These are phyloP conservation scores for Microtus ochrogaster DNA, from an alignment of 2,113 vertebrate genomes.

Conservation along the genomic window DNA sequence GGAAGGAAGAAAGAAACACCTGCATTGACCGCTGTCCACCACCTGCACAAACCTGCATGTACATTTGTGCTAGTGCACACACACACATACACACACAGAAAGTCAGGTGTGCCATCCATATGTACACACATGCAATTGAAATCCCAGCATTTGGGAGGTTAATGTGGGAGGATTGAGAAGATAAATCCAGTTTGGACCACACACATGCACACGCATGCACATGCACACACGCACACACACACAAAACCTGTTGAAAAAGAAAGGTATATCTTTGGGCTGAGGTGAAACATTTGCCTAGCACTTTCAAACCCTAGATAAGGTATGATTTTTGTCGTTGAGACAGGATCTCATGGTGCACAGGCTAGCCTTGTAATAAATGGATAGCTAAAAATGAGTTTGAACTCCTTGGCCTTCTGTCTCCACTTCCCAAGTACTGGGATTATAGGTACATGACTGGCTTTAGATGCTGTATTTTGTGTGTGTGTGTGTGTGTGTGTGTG, in stretches of 20 bases:
- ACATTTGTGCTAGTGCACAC: too few species aligned
- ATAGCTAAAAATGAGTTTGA: not conserved
- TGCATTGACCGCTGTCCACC: not conserved
- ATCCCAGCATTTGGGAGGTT: not conserved
- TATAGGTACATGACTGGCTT: not conserved
- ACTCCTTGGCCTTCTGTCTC: not conserved
- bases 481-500: too few species aligned
- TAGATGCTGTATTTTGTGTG: not conserved
- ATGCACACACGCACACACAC: accelerated
- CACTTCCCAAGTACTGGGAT: not conserved
- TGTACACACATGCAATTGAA: not conserved
- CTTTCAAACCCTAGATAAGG: not conserved
- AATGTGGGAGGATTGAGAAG: not conserved
- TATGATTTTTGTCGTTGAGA: not conserved
- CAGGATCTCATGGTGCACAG: not conserved
- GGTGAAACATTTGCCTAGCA: too few species aligned
- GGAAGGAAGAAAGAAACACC: not conserved
- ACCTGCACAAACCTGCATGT: not conserved
- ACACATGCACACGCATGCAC: too few species aligned
- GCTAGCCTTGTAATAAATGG: not conserved
- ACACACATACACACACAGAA: not conserved
- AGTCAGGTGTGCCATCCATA: not conserved
- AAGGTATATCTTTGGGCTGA: not conserved
- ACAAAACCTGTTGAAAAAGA: too few species aligned
- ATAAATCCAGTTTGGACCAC: not conserved